Evolutionary conservation across 2,888 invertebrate genomes (phyloP).

Genomic region (Koerneria pararmatus): DNA sequence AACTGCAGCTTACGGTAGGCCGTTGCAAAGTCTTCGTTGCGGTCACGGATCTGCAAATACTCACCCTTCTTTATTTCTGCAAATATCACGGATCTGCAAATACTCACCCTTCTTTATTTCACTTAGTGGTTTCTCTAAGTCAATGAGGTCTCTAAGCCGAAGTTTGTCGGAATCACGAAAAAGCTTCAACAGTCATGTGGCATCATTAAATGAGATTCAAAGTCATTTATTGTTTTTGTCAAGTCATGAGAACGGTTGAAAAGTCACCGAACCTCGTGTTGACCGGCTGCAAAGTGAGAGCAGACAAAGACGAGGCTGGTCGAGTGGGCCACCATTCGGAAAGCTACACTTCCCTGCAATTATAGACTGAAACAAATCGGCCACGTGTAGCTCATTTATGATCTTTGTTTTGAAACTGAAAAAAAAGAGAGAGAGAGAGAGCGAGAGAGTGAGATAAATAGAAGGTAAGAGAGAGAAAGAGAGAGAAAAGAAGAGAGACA

Average conservation of each 20-base stretch:
- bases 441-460: no score
- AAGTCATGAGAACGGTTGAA: no score
- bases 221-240: no score
- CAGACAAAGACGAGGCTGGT: conserved; percentile 95
- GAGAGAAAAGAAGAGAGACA: neutral
- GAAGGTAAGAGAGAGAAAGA: no score
- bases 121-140: neutral
- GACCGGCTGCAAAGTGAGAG: conserved; percentile 97
- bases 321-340: conserved; percentile 76
- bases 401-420: no score
- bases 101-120: neutral
- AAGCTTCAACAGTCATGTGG: neutral
- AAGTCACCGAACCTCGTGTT: conserved; percentile 74
- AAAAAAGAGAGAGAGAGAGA: no score
- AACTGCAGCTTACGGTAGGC: conserved; percentile 76
- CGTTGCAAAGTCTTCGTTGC: conserved; percentile 93
- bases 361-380: neutral
- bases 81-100: neutral
- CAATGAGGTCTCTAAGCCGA: neutral
- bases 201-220: neutral
- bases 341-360: conserved; percentile 48
- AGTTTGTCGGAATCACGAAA: neutral
- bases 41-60: conserved; percentile 67
- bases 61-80: neutral
- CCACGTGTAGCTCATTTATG: neutral